Percentiles rank a stretch among this genome's conserved stretches.
These are phyloP conservation scores for Mesodorylaimus sp. DNA, from an alignment of 2,888 invertebrate genomes.

Conservation along the genomic window DNA sequence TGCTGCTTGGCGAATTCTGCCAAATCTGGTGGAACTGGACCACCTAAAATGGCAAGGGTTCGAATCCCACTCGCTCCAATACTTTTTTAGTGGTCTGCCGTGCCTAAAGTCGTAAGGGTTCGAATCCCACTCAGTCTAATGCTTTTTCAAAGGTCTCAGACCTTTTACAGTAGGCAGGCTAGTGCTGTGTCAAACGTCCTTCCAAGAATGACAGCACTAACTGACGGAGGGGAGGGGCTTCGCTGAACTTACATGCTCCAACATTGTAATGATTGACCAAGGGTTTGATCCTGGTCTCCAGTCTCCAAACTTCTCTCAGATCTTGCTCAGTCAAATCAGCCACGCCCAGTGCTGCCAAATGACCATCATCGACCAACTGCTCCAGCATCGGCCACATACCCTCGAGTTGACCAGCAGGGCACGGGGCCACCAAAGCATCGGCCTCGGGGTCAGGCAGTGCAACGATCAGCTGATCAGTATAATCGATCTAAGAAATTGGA, in stretches of 20 bases:
- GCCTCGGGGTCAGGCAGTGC: not conserved
- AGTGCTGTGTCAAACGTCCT: too few species aligned
- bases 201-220: too few species aligned
- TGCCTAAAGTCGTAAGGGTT: too few species aligned
- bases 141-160: too few species aligned
- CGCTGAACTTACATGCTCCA: too few species aligned
- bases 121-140: too few species aligned
- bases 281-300: slow-evolving; percentile 15
- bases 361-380: slow-evolving; percentile 15
- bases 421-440: not conserved
- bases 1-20: slow-evolving; percentile 66
- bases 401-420: slow-evolving; percentile 10
- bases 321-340: slow-evolving; percentile 21
- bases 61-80: too few species aligned
- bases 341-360: slow-evolving; percentile 18
- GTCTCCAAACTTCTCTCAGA: slow-evolving; percentile 15
- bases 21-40: slow-evolving; percentile 54
- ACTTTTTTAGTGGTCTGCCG: too few species aligned
- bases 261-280: slow-evolving; percentile 23
- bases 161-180: too few species aligned
- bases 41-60: too few species aligned
- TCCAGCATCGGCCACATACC: slow-evolving; percentile 15
- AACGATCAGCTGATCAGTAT: not conserved
- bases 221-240: too few species aligned
- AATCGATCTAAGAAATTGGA: not conserved